Evolutionary conservation across 2,888 invertebrate species (phyloP).

Genomic region (Caradrina clavipalpis): DNA sequence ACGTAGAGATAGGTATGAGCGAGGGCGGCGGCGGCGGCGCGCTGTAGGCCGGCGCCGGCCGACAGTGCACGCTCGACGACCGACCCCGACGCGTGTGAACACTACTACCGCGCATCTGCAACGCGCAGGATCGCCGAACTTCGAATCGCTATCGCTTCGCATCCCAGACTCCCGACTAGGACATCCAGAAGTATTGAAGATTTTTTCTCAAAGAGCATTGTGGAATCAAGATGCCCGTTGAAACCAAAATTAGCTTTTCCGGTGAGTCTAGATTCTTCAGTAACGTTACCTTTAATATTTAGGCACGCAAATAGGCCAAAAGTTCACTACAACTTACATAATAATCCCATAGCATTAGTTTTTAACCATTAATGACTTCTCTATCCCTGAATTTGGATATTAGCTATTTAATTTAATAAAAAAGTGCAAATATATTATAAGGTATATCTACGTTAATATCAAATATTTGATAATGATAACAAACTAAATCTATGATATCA

Average conservation of each 20-base stretch:
- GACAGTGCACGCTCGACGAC: conserved; percentile 83
- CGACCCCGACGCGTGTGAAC: conserved; percentile 80
- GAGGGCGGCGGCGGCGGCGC: conserved; percentile 75
- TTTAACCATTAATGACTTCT: conserved; percentile 9
- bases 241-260: conserved; percentile 89
- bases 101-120: conserved; percentile 73
- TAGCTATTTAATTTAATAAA: conserved; percentile 13
- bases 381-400: conserved; percentile 2
- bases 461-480: conserved; percentile 32
- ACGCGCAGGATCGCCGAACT: conserved; percentile 71
- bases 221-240: conserved; percentile 83
- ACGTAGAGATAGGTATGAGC: conserved; percentile 70
- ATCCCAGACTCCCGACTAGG: conserved; percentile 50
- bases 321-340: conserved; percentile 43
- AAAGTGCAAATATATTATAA: conserved; percentile 1
- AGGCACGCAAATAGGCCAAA: conserved; percentile 29
- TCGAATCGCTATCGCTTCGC: conserved; percentile 53
- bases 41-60: conserved; percentile 67
- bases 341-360: conserved; percentile 29
- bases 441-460: conserved; percentile 1
- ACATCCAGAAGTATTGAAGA: conserved; percentile 45
- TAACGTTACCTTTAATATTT: conserved; percentile 35
- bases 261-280: conserved; percentile 79
- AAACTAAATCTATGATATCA: conserved; percentile 46
- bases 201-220: conserved; percentile 38